Evolutionary conservation across 2,888 invertebrate species (phyloP), one percentile per base, ranked within the genome.

Genomic region (Xiphydria camelus): DNA sequence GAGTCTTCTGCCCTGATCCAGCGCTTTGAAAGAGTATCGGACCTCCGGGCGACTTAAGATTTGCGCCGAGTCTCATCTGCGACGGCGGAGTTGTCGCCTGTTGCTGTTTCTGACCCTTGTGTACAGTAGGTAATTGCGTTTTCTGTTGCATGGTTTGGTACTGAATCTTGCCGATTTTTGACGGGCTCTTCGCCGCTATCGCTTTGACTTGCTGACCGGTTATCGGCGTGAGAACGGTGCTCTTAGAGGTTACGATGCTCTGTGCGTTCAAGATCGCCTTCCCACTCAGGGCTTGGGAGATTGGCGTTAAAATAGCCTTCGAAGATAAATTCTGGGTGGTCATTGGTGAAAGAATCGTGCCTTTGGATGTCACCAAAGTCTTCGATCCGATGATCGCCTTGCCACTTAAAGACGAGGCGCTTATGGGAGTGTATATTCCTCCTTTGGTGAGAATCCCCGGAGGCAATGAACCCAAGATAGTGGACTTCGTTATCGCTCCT

Each of bases 1-100:
- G 41, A 9, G 47, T 32, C 56, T 67, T 57, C 40, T 62, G 44
- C 17, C 43, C 53, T 26, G 4, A 40, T 4, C 44, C 42, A 10
- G 61, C 38, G 35, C 60, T 69, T 37, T 66, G 66, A 15, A 64
- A 47, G 1, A 65, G 47, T 4, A 72, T 47, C 7, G 66, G 54
- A 70, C 77, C 64, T 73, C 78, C 18, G 65, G 56, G 62, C 61
- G 79, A 55, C 77, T 80, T 47, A 59, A 55, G 2, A 72, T 78
- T 48, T 58, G 63, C 19, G 60, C 73, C 20, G 1, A 69, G 47
- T 44, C 58, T 61, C 25, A 57, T 47, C 26, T 75, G 70, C 39
- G 77, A 74, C 17, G 78, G 64, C 17, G 67, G 59, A 39, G 77
- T 69, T n/a, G n/a, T n/a, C 20, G 76, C 47, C n/a, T 60, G 50